phyloP scores from a whole-genome alignment of 2,888 invertebrate genomes.

The Scaptomyza reducta region DNA sequence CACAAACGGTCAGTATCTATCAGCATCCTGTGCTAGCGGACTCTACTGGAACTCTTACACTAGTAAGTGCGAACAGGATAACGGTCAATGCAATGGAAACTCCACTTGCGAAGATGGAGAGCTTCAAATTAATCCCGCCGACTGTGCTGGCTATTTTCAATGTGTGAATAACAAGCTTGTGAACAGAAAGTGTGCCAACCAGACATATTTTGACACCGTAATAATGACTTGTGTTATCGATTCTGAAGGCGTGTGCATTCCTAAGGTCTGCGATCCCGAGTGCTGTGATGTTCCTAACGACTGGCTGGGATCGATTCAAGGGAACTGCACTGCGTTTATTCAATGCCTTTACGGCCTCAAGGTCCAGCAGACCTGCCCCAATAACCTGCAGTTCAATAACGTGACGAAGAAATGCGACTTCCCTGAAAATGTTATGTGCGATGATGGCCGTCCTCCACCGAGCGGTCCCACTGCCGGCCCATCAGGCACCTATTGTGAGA shows the following conservation, averaged over 20 bases:
- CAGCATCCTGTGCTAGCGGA: slow-evolving; percentile 4
- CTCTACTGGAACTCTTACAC: slow-evolving; percentile 10
- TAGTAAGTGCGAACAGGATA: slow-evolving; percentile 21
- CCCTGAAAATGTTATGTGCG: slow-evolving; percentile 67
- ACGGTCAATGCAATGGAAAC: slow-evolving; percentile 38
- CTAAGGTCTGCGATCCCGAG: slow-evolving; percentile 50
- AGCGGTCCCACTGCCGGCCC: slow-evolving; percentile 76
- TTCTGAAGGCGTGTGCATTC: slow-evolving; percentile 34
- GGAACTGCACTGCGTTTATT: slow-evolving; percentile 60
- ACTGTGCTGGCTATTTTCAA: slow-evolving; percentile 56
- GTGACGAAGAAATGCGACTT: slow-evolving; percentile 59
- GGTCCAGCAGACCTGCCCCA: slow-evolving; percentile 53
- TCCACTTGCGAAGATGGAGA: slow-evolving; percentile 36
- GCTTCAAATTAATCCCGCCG: slow-evolving; percentile 11
- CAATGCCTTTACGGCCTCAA: slow-evolving; percentile 39
- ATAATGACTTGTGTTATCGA: slow-evolving; percentile 30
- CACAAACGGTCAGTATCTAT: slow-evolving; percentile 10
- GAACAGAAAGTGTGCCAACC: slow-evolving; percentile 23
- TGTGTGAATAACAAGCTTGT: slow-evolving; percentile 40
- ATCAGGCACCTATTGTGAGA: slow-evolving; percentile 72
- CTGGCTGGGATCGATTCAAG: slow-evolving; percentile 37
- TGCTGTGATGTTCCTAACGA: slow-evolving; percentile 50
- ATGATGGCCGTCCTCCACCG: slow-evolving; percentile 62
- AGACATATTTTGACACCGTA: slow-evolving; percentile 28
- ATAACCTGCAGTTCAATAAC: slow-evolving; percentile 65